Evolutionary conservation across 2,888 invertebrate species (phyloP).

Genomic region (Melinaea marsaeus): DNA sequence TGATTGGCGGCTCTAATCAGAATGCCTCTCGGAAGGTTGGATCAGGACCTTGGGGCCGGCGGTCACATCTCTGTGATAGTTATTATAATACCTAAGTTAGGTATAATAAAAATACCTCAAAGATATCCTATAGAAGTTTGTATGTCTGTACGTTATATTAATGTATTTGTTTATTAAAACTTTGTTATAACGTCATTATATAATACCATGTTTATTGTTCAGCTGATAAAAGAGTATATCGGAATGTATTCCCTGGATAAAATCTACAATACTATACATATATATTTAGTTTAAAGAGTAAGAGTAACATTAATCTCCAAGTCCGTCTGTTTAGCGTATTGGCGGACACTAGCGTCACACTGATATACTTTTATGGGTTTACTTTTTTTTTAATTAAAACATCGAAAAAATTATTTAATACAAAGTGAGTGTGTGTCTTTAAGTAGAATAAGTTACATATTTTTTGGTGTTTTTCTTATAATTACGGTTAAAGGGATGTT

Average conservation of each 20-base stretch:
- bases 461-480: too few relatives aligned
- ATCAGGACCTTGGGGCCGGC: constrained; percentile 49
- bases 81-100: constrained; percentile 1
- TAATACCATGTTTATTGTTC: neutral
- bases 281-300: too few relatives aligned
- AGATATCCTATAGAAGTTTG: neutral
- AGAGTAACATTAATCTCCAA: neutral
- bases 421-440: too few relatives aligned
- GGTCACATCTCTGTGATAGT: constrained; percentile 6
- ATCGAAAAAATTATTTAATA: too few relatives aligned
- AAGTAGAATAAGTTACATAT: too few relatives aligned
- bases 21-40: constrained; percentile 52
- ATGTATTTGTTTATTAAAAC: too few relatives aligned
- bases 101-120: constrained; percentile 2
- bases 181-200: neutral
- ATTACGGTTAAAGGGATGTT: too few relatives aligned
- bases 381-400: too few relatives aligned
- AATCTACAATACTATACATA: neutral
- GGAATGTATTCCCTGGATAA: neutral
- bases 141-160: constrained; percentile 4
- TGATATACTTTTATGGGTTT: neutral
- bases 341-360: neutral
- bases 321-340: neutral
- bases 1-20: constrained; percentile 49
- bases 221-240: neutral